Percentiles rank a stretch among this genome's conserved stretches.
phyloP scores from a whole-genome alignment of 2,113 vertebrate species.

The Anseranas semipalmata region DNA sequence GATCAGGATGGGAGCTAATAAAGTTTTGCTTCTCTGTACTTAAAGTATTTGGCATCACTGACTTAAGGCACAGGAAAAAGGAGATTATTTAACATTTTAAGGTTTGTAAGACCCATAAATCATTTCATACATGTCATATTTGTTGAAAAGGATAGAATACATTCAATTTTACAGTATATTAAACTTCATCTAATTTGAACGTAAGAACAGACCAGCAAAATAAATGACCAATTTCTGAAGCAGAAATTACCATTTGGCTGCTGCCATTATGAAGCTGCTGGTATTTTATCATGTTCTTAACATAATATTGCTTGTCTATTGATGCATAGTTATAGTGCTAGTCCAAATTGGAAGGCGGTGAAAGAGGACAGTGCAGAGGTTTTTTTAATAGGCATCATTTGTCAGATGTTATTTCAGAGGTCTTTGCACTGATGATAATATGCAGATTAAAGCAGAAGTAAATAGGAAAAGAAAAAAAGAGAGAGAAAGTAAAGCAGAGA shows the following conservation, averaged over 20 bases:
- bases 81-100: slow-evolving; percentile 84
- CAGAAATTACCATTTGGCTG: slow-evolving; percentile 86
- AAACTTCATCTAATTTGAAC: slow-evolving; percentile 87
- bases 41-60: slow-evolving; percentile 73
- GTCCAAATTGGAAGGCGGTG: slow-evolving; percentile 82
- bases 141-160: slow-evolving; percentile 83
- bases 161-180: slow-evolving; percentile 88
- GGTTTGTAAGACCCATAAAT: slow-evolving; percentile 81
- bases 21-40: slow-evolving; percentile 76
- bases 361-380: slow-evolving; percentile 73
- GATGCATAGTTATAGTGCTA: slow-evolving; percentile 82
- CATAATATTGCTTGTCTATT: slow-evolving; percentile 86
- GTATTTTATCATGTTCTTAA: slow-evolving; percentile 87
- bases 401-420: slow-evolving; percentile 80
- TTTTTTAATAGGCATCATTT: slow-evolving; percentile 82
- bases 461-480: slow-evolving; percentile 7
- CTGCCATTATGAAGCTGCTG: slow-evolving; percentile 81
- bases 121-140: slow-evolving; percentile 78
- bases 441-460: slow-evolving; percentile 81
- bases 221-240: slow-evolving; percentile 90
- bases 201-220: slow-evolving; percentile 84
- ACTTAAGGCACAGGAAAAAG: slow-evolving; percentile 74
- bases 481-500: neutral
- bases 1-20: slow-evolving; percentile 62
- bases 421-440: slow-evolving; percentile 82